Evolutionary conservation across 2,888 invertebrate genomes (phyloP), one percentile per base, ranked within the genome.

Genomic region (Portevinia maculata): DNA sequence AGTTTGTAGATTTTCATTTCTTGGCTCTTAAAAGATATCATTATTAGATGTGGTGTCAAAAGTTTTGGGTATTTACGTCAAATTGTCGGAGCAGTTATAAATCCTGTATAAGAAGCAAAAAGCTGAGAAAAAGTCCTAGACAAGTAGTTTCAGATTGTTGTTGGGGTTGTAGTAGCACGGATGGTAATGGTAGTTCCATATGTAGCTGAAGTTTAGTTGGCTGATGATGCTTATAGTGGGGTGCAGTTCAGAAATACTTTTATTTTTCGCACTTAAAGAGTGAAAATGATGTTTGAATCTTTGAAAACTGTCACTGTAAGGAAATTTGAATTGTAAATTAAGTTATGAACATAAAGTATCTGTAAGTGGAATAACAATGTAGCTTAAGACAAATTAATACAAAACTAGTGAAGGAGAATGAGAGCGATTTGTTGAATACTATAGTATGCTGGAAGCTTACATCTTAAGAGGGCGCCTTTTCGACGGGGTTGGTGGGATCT

Each of bases 61-160:
- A 74, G 76, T 78, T 62, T 65, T 70, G 15, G 55, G 81, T 73
- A 78, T 83, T 84, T 75, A 30, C 69, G 84, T 84, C 84, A 73
- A 73, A 64, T 39, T 73, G 64, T 76, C 70, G 76, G 70, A 81
- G 65, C 70, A 76, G 75, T 81, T 81, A 60, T 76, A 70, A 81
- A 71, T 81, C 76, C 70, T 41, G 17, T 48, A 34, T 52, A 55
- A 53, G 65, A 59, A 50, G 55, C 34, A 52, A 39, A 57, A 57
- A 64, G 39, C 41, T 62, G 46, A 13, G 28, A 57, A 11, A 21
- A 50, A 9, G 53, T 48, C 19, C 24, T 44, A 44, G 30, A 19
- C 55, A 32, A 52, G 53, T 24, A 65, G 59, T 46, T 67, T 32
- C 5, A 32, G n/a, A 11, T 4, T 41, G 1, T 30, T 46, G 44